phyloP scores from a whole-genome alignment of 2,113 vertebrate species.

The Chaetura pelagica region DNA sequence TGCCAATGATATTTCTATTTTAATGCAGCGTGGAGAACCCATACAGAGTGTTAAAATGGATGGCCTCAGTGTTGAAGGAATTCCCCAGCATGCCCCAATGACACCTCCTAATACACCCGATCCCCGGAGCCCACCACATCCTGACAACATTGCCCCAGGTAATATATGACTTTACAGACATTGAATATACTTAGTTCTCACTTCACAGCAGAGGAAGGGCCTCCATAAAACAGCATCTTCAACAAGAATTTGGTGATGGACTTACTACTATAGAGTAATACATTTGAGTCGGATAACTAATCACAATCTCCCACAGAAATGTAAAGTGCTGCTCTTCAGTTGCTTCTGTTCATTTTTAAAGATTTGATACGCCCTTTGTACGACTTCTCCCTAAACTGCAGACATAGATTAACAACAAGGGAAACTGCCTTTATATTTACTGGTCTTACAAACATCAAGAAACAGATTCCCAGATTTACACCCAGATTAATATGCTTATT shows the following conservation, averaged over 20 bases:
- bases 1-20: slow-evolving; percentile 48
- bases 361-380: background rate
- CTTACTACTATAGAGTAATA: background rate
- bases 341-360: background rate
- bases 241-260: background rate
- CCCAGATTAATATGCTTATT: background rate
- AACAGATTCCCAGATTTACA: background rate
- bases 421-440: background rate
- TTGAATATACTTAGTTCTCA: background rate
- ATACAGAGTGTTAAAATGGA: slow-evolving; percentile 70
- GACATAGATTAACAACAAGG: background rate
- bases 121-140: slow-evolving; percentile 79
- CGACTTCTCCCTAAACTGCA: background rate
- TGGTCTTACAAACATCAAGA: background rate
- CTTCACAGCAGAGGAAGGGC: background rate
- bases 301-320: background rate
- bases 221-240: background rate
- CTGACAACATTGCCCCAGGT: slow-evolving; percentile 92
- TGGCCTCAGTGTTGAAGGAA: slow-evolving; percentile 49
- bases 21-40: slow-evolving; percentile 69
- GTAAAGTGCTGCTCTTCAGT: background rate
- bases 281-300: background rate
- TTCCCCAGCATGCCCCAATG: slow-evolving; percentile 72
- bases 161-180: background rate
- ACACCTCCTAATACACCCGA: slow-evolving; percentile 81